Conservation (phyloP, 2,113 vertebrate species). For the Dinomys branickii region DNA sequence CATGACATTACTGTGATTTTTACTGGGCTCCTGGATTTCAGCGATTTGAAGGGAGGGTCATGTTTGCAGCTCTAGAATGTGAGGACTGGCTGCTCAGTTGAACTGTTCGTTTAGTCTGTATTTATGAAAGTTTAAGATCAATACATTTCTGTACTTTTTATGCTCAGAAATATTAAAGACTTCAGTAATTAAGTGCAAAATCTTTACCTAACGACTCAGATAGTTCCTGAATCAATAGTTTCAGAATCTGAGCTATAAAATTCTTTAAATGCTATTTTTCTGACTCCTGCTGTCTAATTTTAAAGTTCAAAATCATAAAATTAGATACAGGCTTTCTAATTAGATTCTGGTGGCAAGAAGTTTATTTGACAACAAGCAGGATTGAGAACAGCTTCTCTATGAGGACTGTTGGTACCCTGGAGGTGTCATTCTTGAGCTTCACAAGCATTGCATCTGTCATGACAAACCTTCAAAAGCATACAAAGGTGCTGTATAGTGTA, state of each 20-base stretch:
- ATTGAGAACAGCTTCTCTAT: neutral
- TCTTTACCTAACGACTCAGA: neutral
- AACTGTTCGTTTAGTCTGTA: neutral
- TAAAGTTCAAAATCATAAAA: conserved; percentile 32
- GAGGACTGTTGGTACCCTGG: neutral
- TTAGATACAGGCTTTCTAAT: neutral
- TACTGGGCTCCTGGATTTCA: neutral
- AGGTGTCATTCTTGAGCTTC: neutral
- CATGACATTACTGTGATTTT: neutral
- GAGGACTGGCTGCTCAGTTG: neutral
- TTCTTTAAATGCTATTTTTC: conserved; percentile 22
- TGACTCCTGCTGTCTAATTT: conserved; percentile 27
- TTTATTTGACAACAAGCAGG: neutral
- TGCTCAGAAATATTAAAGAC: conserved; percentile 36
- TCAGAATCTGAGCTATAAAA: neutral
- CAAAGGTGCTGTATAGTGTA: neutral
- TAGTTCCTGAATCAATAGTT: neutral
- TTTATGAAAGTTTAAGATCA: conserved; percentile 34
- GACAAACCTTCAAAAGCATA: neutral
- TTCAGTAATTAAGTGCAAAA: neutral
- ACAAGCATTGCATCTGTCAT: conserved; percentile 43
- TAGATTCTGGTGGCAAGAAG: neutral
- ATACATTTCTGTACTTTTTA: neutral
- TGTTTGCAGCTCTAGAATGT: neutral
- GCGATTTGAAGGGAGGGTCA: neutral